These are phyloP conservation scores for Battus philenor DNA, from an alignment of 1,140 invertebrate species.

Conservation along the genomic window DNA sequence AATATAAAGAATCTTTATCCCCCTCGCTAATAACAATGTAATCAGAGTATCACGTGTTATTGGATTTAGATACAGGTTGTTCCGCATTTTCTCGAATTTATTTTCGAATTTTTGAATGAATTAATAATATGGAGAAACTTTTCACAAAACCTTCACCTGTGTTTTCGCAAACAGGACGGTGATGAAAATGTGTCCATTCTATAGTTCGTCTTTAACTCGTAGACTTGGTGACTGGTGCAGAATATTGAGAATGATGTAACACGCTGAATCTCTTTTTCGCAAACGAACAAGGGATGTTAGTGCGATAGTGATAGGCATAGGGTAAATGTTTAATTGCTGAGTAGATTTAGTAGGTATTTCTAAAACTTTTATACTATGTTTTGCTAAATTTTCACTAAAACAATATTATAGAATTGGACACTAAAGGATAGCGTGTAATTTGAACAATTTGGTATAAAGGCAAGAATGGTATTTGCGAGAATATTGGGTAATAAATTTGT, in stretches of 20 bases:
- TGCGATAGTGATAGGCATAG: slow-evolving; percentile 56
- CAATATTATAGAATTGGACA: slow-evolving; percentile 65
- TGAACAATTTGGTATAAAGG: slow-evolving; percentile 30
- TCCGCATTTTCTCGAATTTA: slow-evolving; percentile 31
- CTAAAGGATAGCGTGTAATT: slow-evolving; percentile 42
- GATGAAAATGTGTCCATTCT: slow-evolving; percentile 52
- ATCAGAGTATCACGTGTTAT: slow-evolving; percentile 12
- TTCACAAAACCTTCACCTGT: slow-evolving; percentile 13
- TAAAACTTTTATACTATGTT: slow-evolving; percentile 75
- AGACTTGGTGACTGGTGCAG: slow-evolving; percentile 60
- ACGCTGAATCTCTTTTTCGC: slow-evolving; percentile 43
- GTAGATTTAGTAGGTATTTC: slow-evolving; percentile 70
- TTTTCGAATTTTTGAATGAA: slow-evolving; percentile 30
- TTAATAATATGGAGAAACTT: slow-evolving; percentile 14
- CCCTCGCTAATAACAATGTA: slow-evolving; percentile 4
- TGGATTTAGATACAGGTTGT: slow-evolving; percentile 16
- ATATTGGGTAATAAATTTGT: slow-evolving; percentile 27
- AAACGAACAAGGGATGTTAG: slow-evolving; percentile 32
- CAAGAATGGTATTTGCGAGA: slow-evolving; percentile 31
- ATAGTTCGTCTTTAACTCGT: slow-evolving; percentile 38
- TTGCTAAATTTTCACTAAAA: slow-evolving; percentile 74
- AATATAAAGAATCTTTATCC: slow-evolving; percentile 12
- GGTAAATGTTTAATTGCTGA: slow-evolving; percentile 65
- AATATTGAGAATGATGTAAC: slow-evolving; percentile 28
- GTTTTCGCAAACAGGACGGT: slow-evolving; percentile 19